Evolutionary conservation across 2,113 vertebrate genomes (phyloP).

Genomic region (Picathartes gymnocephalus): DNA sequence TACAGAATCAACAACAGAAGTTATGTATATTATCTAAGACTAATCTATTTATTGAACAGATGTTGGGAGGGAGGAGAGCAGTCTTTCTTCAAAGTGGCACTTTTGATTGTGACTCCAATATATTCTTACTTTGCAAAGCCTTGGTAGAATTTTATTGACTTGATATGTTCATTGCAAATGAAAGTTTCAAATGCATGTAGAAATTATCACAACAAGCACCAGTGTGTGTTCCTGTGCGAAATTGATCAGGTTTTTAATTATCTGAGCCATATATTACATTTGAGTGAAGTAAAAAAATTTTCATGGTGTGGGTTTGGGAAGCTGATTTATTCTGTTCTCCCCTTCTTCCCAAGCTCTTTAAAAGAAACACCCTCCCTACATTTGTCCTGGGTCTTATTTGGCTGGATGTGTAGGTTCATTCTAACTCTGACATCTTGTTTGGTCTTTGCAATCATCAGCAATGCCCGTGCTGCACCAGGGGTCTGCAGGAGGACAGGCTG

Average conservation of each 20-base stretch:
- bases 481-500: background rate
- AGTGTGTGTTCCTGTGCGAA: background rate
- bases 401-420: background rate
- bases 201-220: background rate
- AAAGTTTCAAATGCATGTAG: background rate
- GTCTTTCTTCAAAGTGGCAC: background rate
- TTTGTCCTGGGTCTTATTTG: background rate
- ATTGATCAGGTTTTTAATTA: background rate
- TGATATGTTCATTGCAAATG: background rate
- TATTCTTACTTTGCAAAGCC: background rate
- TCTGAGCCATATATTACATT: background rate
- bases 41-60: background rate
- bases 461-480: background rate
- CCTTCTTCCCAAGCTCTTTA: background rate
- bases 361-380: background rate
- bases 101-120: background rate
- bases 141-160: background rate
- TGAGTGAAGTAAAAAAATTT: background rate
- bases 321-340: background rate
- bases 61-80: background rate
- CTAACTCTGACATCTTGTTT: accelerated
- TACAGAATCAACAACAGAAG: background rate
- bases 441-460: background rate
- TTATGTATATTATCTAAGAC: background rate
- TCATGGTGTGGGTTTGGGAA: background rate